Evolutionary conservation across 2,113 vertebrate genomes (phyloP), one percentile per base, ranked within the genome.

Genomic region (Deroptyus accipitrinus): DNA sequence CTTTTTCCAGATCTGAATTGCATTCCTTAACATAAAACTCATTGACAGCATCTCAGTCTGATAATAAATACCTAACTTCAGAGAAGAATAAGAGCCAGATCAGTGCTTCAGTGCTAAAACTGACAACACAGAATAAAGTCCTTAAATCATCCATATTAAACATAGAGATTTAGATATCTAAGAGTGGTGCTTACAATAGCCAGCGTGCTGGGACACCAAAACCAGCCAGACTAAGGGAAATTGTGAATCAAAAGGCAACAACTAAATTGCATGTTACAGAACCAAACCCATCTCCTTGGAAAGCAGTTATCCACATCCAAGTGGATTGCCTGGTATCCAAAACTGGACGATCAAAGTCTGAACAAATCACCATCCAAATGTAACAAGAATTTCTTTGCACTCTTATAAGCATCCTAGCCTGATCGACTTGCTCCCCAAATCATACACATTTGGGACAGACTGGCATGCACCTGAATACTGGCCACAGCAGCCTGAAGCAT

Each of bases 1-100:
- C 64, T 66, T 69, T 92, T 92, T 75, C 61, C 74, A 75, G 57
- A 72, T 66, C 2, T 94, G 77, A 94, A 91, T 95, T 90, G 68
- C n/a, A 68, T 72, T 91, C 84, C 49, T 95, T 72, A 68, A 49
- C 54, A 27, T 73, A 83, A 92, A 95, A 92, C 67, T 42, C 62
- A 67, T 3, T 70, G 62, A 83, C 72, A 90, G 39, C 44, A 49
- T 66, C 74, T 90, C 44, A 68, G 39, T 33, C 69, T 75, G 76
- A 76, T 63, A 92, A 95, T 62, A 84, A 80, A 82, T 90, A 88
- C 22, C 49, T 57, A 68, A 55, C 51, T 66, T 90, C 64, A 68
- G 35, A 86, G 59, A 62, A 37, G 35, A 87, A 30, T 44, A 61
- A 82, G 20, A 92, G 33, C 17, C 33, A 79, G 44, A 86, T 33